Evolutionary conservation across 2,888 invertebrate species (phyloP).

Genomic region (Folsomia candida): DNA sequence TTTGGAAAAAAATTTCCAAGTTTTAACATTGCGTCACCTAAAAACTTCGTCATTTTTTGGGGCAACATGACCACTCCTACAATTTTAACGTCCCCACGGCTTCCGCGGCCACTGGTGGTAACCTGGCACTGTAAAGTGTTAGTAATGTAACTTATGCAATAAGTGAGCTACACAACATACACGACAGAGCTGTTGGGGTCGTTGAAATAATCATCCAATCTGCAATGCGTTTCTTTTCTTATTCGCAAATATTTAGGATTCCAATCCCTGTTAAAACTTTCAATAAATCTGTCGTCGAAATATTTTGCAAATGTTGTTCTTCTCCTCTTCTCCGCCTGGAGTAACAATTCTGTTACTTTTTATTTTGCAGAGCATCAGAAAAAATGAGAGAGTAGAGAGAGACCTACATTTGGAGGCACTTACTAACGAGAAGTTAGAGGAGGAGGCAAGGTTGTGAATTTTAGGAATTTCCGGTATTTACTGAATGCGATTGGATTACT

Average conservation of each 20-base stretch:
- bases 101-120: too few relatives aligned
- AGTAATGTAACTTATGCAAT: too few relatives aligned
- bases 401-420: neutral
- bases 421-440: neutral
- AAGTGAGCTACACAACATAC: too few relatives aligned
- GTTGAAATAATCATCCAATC: slow-evolving; percentile 19
- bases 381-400: neutral
- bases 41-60: too few relatives aligned
- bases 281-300: slow-evolving; percentile 22
- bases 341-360: slow-evolving; percentile 1
- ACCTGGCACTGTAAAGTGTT: too few relatives aligned
- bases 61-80: too few relatives aligned
- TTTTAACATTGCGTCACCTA: too few relatives aligned
- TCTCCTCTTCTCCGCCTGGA: neutral
- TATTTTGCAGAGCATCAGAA: too few relatives aligned
- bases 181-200: too few relatives aligned
- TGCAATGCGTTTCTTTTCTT: slow-evolving; percentile 2
- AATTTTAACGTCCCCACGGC: too few relatives aligned
- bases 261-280: slow-evolving; percentile 17
- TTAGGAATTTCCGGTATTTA: slow-evolving; percentile 18
- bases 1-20: too few relatives aligned
- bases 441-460: slow-evolving; percentile 11
- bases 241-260: slow-evolving; percentile 20
- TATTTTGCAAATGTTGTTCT: slow-evolving; percentile 15
- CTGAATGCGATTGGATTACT: slow-evolving; percentile 1